Conservation (phyloP, 2,113 vertebrate genomes). For the Chamaetylas fuelleborni region DNA sequence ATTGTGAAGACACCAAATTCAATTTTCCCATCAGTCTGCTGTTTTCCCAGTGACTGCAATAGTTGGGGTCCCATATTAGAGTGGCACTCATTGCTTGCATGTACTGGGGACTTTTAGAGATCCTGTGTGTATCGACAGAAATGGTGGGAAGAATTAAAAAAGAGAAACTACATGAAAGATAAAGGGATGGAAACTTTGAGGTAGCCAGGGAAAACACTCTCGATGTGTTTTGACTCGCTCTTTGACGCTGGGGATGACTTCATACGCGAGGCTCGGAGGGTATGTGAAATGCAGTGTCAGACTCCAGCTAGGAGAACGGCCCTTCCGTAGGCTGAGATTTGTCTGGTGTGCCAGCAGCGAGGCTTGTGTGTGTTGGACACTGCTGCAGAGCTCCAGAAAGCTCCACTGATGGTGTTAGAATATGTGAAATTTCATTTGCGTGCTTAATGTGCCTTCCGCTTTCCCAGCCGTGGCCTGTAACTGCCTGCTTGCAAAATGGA, state of each 20-base stretch:
- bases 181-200: neutral
- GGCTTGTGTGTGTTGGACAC: neutral
- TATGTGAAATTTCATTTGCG: neutral
- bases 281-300: neutral
- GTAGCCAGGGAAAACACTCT: neutral
- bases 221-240: neutral
- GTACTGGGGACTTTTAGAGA: neutral
- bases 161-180: neutral
- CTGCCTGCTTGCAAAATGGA: neutral
- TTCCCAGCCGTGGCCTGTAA: neutral
- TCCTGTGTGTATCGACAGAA: neutral
- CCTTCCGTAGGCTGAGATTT: neutral
- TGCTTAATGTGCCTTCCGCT: neutral
- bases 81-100: accelerated
- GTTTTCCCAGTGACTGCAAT: neutral
- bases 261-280: neutral
- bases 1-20: neutral
- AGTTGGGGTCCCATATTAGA: neutral
- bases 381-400: neutral
- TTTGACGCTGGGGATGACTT: neutral
- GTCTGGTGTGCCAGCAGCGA: neutral
- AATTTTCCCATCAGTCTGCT: neutral
- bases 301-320: neutral
- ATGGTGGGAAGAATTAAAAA: neutral
- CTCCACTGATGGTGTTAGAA: neutral